These are phyloP conservation scores for Artibeus jamaicensis DNA, from an alignment of 2,797 vertebrate genomes.

Conservation along the genomic window DNA sequence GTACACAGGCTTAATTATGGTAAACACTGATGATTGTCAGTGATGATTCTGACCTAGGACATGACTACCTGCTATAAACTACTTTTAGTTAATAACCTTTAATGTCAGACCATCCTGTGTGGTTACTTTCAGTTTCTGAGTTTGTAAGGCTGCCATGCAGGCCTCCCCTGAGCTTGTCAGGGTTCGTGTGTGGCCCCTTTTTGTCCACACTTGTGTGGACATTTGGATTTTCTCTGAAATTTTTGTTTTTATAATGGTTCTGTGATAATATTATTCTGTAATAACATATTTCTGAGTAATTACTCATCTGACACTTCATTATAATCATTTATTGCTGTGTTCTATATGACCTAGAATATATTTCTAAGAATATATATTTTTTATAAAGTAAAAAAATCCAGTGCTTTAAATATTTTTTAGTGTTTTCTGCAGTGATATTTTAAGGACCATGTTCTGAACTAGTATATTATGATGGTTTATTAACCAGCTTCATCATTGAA, in stretches of 20 bases:
- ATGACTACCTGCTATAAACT: neutral
- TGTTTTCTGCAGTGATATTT: conserved; percentile 29
- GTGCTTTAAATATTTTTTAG: neutral
- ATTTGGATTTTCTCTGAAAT: conserved; percentile 20
- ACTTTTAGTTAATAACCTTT: neutral
- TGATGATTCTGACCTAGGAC: neutral
- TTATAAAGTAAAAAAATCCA: neutral
- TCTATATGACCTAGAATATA: neutral
- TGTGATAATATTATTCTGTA: neutral
- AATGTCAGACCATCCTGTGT: neutral
- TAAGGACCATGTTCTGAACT: neutral
- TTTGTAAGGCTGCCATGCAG: neutral
- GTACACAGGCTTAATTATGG: neutral
- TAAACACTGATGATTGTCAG: neutral
- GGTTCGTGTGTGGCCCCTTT: neutral
- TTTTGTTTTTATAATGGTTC: neutral
- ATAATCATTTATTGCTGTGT: neutral
- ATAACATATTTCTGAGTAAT: neutral
- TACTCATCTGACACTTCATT: neutral
- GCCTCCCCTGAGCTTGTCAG: no score
- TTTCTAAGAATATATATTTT: neutral
- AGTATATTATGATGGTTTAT: conserved; percentile 28
- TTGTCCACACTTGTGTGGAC: neutral
- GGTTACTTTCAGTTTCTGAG: neutral
- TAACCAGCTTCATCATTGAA: neutral